A percentile compares a stretch with the other conserved stretches of the same genome.
Evolutionary conservation across 2,113 vertebrate species (phyloP).

Genomic region (Rhynchomys soricoides): DNA sequence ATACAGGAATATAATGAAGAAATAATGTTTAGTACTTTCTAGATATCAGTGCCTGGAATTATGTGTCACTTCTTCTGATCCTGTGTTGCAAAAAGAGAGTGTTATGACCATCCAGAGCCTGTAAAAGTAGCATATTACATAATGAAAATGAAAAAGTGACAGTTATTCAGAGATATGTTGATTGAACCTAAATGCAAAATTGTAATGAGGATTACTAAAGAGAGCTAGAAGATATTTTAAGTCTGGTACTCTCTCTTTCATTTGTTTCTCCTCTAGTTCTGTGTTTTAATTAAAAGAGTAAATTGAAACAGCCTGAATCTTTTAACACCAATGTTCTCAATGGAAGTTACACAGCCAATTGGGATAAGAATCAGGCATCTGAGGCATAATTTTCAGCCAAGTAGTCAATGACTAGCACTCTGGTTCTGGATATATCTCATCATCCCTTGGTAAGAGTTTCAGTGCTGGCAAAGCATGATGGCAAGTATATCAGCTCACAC

Average conservation of each 20-base stretch:
- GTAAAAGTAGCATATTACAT: constrained; percentile 56
- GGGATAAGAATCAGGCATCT: constrained; percentile 73
- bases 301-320: constrained; percentile 80
- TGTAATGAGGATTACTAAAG: constrained; percentile 1
- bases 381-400: constrained; percentile 76
- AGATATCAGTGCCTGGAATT: constrained; percentile 44
- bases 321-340: constrained; percentile 72
- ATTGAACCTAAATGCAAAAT: not conserved
- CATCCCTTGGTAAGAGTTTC: constrained; percentile 69
- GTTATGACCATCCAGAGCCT: constrained; percentile 23
- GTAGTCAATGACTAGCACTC: constrained; percentile 71
- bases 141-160: constrained; percentile 62
- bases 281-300: constrained; percentile 82
- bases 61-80: constrained; percentile 40
- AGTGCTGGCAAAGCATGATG: constrained; percentile 35
- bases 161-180: constrained; percentile 50
- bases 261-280: constrained; percentile 72
- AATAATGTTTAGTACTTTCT: constrained; percentile 22
- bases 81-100: constrained; percentile 38
- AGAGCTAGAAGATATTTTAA: constrained; percentile 63
- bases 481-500: constrained; percentile 34
- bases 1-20: constrained; percentile 30
- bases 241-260: constrained; percentile 57
- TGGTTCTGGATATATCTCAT: constrained; percentile 69
- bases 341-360: constrained; percentile 69